Base-by-base conservation (phyloP, 2,113 vertebrate genomes). In the Xyrauchen texanus region DNA sequence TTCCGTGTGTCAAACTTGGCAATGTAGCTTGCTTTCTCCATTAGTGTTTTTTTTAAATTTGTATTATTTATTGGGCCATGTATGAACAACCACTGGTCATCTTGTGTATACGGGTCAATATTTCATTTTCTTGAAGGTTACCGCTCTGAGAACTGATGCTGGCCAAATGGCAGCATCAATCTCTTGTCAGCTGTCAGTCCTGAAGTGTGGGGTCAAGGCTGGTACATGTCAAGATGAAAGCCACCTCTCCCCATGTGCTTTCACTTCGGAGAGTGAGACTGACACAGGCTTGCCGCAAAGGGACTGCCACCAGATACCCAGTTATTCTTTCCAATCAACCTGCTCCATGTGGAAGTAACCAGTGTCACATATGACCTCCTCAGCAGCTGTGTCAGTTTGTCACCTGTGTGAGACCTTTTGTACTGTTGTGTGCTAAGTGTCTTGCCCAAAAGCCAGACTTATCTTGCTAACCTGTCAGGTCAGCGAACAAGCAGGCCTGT, bases 111-210 rank as follows among this genome's bases (percentile, higher is more conserved):
- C 9, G 83, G 89, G 87, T 90, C 86, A 88, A 69, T 49, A 82
- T 72, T 79, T 84, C 12, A 78, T 85, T 85, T 88, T 90, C 78
- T 82, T 68, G 76, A 60, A 88, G 83, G 83, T 86, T 76, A 87
- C 75, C 57, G 68, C 49, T 76, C 84, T 81, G 77, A 64, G 80
- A 72, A 81, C 76, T 84, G 83, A 89, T 86, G 87, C 83, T 83
- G 85, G 87, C 86, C 88, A 88, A 86, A 88, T 84, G 69, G 89
- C 85, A 88, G 84, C 88, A 90, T 92, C 91, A 92, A 89, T 92
- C 91, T 90, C 68, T 87, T 87, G 87, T 91, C 91, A 92, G 87
- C 83, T 92, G 92, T 93, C 90, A 92, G 70, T 67, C 83, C 79
- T 80, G 84, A 81, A 91, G 87, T 68, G 88, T 45, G 72, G 87